Percentiles rank a stretch among this genome's conserved stretches.
Evolutionary conservation across 2,797 vertebrate genomes (phyloP).

Genomic region (Characodon lateralis): DNA sequence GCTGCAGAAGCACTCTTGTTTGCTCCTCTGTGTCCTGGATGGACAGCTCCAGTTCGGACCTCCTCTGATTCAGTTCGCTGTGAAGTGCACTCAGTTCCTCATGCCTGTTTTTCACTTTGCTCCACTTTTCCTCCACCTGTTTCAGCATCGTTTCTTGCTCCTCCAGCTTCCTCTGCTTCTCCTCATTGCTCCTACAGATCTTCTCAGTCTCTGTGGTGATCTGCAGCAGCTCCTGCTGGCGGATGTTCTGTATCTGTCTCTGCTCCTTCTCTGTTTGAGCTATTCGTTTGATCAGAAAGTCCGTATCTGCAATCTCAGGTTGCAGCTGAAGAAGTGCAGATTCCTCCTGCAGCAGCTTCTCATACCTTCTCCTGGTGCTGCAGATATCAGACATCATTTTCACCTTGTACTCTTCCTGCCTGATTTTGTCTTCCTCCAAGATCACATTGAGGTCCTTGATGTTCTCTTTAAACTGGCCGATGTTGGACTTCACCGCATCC

Average conservation of each 20-base stretch:
- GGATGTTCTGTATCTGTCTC: constrained; percentile 26
- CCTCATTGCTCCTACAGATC: constrained; percentile 22
- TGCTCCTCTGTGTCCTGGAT: constrained; percentile 41
- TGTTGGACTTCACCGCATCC: constrained; percentile 41
- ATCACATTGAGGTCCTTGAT: constrained; percentile 21
- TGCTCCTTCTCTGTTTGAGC: constrained; percentile 30
- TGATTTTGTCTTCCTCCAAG: constrained; percentile 40
- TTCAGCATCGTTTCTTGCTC: constrained; percentile 51
- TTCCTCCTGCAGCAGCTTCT: constrained; percentile 59
- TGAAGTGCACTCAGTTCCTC: constrained; percentile 24
- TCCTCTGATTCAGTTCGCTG: constrained; percentile 34
- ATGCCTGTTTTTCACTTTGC: constrained; percentile 27
- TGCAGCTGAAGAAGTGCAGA: constrained; percentile 41
- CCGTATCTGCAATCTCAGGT: constrained; percentile 22
- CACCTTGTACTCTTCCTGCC: constrained; percentile 52
- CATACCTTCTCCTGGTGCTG: constrained; percentile 33
- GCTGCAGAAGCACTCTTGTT: constrained; percentile 43
- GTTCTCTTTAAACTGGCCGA: constrained; percentile 46
- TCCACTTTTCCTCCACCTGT: constrained; percentile 52
- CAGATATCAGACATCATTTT: constrained; percentile 46
- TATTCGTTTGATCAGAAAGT: constrained; percentile 36
- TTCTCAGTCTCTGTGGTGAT: constrained; percentile 24
- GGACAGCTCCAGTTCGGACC: constrained; percentile 34
- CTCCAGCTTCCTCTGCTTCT: constrained; percentile 59
- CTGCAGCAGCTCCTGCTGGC: constrained; percentile 34